phyloP scores from a whole-genome alignment of 1,140 invertebrate species.

The Euwallacea similis region DNA sequence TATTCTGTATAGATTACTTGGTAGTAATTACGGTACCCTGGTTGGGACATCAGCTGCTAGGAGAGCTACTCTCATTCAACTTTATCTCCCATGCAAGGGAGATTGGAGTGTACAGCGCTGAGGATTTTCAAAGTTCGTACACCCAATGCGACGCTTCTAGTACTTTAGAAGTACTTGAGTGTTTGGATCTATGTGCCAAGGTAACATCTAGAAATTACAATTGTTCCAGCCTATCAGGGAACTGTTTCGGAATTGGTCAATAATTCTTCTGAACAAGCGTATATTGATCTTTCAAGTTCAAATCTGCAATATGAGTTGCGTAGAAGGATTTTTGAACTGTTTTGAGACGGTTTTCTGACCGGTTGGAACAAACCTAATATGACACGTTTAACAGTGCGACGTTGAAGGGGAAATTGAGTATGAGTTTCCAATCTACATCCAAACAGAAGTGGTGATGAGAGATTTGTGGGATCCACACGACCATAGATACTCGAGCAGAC shows the following conservation, averaged over 20 bases:
- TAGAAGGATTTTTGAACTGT: background rate
- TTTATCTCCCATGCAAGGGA: constrained; percentile 64
- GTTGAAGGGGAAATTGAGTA: constrained; percentile 74
- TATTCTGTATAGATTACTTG: constrained; percentile 64
- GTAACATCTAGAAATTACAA: constrained; percentile 49
- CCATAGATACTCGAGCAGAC: constrained; percentile 57
- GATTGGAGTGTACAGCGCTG: constrained; percentile 75
- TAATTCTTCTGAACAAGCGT: no score
- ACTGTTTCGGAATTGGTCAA: no score
- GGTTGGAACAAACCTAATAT: background rate
- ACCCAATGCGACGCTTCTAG: constrained; percentile 75
- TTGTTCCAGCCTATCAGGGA: no score
- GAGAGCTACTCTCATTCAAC: constrained; percentile 65
- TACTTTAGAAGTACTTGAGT: constrained; percentile 69
- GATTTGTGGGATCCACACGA: constrained; percentile 74
- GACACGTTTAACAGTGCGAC: constrained; percentile 61
- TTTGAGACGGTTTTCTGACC: no score
- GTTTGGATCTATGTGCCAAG: constrained; percentile 70
- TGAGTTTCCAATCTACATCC: constrained; percentile 81
- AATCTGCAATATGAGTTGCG: background rate
- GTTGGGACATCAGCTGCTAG: constrained; percentile 73
- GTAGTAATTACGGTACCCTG: constrained; percentile 74
- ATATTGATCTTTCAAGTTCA: background rate
- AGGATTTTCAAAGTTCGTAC: constrained; percentile 77
- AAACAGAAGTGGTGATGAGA: constrained; percentile 67